Evolutionary conservation across 2,113 vertebrate genomes (phyloP).

Genomic region (Lagenorhynchus albirostris): DNA sequence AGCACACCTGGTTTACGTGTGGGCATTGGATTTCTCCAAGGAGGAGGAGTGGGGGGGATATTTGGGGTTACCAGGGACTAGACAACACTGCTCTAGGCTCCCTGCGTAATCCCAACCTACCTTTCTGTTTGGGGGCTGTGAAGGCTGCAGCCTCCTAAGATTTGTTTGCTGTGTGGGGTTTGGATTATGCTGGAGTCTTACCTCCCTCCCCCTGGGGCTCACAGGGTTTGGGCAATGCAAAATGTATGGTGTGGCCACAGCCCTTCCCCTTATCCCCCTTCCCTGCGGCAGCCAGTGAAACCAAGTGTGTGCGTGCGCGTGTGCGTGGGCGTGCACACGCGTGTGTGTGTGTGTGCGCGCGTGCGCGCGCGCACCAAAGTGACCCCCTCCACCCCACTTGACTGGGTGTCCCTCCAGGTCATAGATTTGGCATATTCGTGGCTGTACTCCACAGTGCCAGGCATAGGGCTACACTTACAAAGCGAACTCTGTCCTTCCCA

Average conservation of each 20-base stretch:
- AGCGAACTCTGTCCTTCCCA: neutral
- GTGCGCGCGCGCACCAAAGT: accelerated
- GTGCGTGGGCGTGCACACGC: neutral
- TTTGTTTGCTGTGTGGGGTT: neutral
- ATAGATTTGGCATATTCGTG: neutral
- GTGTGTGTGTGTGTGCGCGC: accelerated
- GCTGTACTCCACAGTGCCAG: neutral
- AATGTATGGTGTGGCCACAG: too few relatives aligned
- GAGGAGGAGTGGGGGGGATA: neutral
- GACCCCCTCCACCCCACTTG: neutral
- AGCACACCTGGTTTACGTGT: neutral
- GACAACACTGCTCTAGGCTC: neutral
- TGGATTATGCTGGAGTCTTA: neutral
- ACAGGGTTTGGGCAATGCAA: neutral
- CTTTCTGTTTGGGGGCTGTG: neutral
- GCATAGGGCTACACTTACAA: neutral
- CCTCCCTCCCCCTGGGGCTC: neutral
- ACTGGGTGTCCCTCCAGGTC: neutral
- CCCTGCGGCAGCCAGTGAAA: neutral
- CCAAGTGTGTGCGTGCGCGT: neutral
- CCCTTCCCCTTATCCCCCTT: neutral
- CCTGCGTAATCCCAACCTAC: neutral
- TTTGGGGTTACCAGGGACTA: neutral
- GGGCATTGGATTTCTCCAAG: neutral
- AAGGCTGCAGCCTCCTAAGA: neutral